A percentile compares a stretch with the other conserved stretches of the same genome.
These are phyloP conservation scores for Galleria mellonella DNA, from an alignment of 1,140 invertebrate genomes.

Conservation along the genomic window DNA sequence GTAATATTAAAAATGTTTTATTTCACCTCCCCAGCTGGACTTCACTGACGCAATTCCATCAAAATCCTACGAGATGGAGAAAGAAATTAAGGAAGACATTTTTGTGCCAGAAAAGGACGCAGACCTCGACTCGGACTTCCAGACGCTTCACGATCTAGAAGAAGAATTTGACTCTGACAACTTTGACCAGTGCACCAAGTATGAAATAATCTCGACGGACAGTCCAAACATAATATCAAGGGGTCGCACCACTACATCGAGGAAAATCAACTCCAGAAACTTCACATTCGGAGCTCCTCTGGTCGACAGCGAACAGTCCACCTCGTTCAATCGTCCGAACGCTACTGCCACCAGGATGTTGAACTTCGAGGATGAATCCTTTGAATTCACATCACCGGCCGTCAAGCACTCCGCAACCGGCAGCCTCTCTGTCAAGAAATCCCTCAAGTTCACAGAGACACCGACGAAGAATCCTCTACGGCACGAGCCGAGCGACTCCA, in stretches of 20 bases:
- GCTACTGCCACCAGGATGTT: conserved; percentile 36
- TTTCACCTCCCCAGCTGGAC: conserved; percentile 40
- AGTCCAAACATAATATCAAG: conserved; percentile 63
- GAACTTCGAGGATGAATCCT: conserved; percentile 49
- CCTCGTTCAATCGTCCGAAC: conserved; percentile 53
- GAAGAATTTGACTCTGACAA: conserved; percentile 56
- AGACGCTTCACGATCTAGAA: conserved; percentile 61
- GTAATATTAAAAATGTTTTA: no score
- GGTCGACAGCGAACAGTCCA: conserved; percentile 49
- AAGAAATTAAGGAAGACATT: conserved; percentile 16
- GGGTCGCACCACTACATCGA: conserved; percentile 31
- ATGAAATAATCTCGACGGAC: conserved; percentile 69
- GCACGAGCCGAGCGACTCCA: conserved; percentile 43
- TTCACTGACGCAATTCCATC: conserved; percentile 43
- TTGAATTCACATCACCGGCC: conserved; percentile 52
- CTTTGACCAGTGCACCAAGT: conserved; percentile 61
- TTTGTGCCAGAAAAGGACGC: conserved; percentile 44
- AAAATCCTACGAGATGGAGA: conserved; percentile 18
- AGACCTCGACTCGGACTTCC: conserved; percentile 41
- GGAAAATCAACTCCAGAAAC: conserved; percentile 46
- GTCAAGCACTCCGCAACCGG: conserved; percentile 17
- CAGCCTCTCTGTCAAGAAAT: conserved; percentile 47
- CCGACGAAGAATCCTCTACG: conserved; percentile 19
- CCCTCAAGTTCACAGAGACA: conserved; percentile 41
- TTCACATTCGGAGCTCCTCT: conserved; percentile 66